Percentiles rank a stretch among this genome's conserved stretches.
phyloP scores from a whole-genome alignment of 35 echinoderm and acorn worm genomes.

The Antedon bifida region DNA sequence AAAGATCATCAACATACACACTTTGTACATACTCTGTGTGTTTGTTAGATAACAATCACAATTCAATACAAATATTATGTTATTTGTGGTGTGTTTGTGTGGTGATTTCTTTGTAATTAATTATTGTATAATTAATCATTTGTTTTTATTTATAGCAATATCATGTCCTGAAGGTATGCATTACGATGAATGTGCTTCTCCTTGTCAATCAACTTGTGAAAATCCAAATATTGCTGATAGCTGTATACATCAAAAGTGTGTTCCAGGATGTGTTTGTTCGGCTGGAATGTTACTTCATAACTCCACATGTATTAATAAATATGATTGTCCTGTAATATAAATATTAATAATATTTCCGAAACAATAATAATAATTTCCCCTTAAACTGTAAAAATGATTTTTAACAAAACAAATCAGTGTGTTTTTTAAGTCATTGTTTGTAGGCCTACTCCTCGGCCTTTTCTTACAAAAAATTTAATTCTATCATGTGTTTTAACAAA shows the following conservation, averaged over 20 bases:
- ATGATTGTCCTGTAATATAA: constrained; percentile 37
- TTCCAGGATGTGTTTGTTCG: constrained; percentile 83
- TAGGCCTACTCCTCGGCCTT: no score
- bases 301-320: constrained; percentile 55
- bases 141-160: constrained; percentile 40
- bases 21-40: no score
- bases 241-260: constrained; percentile 43
- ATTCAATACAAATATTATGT: no score
- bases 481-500: neutral
- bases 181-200: constrained; percentile 69
- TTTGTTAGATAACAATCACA: no score
- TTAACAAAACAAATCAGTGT: no score
- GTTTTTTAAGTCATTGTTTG: no score
- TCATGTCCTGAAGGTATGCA: constrained; percentile 66
- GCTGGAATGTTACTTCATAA: constrained; percentile 84
- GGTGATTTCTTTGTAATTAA: neutral
- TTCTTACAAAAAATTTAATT: no score
- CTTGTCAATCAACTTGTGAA: constrained; percentile 72
- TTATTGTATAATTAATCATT: neutral
- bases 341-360: neutral
- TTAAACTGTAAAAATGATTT: no score
- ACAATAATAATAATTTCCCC: no score
- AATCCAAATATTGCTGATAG: constrained; percentile 23
- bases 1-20: no score
- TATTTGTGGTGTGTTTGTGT: no score